Percentiles rank a stretch among this genome's conserved stretches.
Conservation (phyloP, 1,140 invertebrate species). For the Forficula auricularia region DNA sequence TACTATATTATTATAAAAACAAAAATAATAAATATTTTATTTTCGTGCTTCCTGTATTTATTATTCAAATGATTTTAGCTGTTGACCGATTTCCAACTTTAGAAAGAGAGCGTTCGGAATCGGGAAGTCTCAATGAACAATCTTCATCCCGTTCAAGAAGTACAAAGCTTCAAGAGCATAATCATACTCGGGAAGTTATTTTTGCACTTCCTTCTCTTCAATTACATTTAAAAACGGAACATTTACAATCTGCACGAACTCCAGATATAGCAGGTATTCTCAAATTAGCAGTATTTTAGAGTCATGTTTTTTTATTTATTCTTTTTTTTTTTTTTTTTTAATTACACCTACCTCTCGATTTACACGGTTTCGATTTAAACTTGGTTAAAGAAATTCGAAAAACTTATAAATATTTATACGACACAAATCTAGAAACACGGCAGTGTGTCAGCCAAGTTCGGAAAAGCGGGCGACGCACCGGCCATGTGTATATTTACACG, state of each 20-base stretch:
- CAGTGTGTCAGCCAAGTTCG: no score
- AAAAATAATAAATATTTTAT: neutral
- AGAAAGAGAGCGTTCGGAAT: conserved; percentile 44
- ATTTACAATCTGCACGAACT: conserved; percentile 53
- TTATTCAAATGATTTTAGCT: conserved; percentile 32
- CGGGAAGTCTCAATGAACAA: conserved; percentile 12
- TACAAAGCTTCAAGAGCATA: conserved; percentile 55
- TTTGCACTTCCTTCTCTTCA: conserved; percentile 85
- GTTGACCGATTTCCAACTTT: conserved; percentile 78
- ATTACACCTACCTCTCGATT: no score
- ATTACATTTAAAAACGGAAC: conserved; percentile 82
- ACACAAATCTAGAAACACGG: no score
- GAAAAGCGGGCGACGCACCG: no score
- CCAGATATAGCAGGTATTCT: conserved; percentile 49
- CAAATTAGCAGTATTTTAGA: conserved; percentile 24
- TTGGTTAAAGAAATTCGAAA: no score
- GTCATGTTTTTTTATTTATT: no score
- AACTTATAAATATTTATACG: no score
- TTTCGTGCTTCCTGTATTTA: no score
- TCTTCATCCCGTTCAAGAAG: conserved; percentile 21
- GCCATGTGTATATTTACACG: no score
- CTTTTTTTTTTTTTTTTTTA: no score
- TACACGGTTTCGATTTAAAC: no score
- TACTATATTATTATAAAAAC: neutral
- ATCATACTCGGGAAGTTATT: conserved; percentile 84